These are phyloP conservation scores for Calliopsis andreniformis DNA, from an alignment of 1,140 invertebrate species.

Conservation along the genomic window DNA sequence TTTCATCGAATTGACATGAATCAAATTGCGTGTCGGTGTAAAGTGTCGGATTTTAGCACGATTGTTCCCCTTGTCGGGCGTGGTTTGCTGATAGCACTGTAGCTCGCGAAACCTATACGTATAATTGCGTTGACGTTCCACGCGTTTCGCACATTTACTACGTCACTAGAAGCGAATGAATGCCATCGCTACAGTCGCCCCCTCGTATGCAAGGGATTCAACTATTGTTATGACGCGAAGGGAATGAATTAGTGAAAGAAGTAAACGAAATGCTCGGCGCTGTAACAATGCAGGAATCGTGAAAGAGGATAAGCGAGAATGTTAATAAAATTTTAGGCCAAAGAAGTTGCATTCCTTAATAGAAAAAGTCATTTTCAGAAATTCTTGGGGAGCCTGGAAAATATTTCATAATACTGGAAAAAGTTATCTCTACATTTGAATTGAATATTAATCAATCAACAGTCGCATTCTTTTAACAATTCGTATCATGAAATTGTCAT, in stretches of 20 bases:
- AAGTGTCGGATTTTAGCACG: conserved; percentile 33
- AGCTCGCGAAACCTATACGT: conserved; percentile 33
- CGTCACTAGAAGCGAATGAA: conserved; percentile 7
- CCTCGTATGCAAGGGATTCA: conserved; percentile 5
- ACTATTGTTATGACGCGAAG: background rate
- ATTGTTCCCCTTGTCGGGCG: conserved; percentile 26
- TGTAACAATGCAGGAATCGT: background rate
- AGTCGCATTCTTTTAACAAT: too few relatives aligned
- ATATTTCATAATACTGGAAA: too few relatives aligned
- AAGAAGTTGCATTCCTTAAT: too few relatives aligned
- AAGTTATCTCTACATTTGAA: too few relatives aligned
- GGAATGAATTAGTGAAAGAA: background rate
- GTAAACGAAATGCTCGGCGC: background rate
- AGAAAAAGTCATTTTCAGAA: too few relatives aligned
- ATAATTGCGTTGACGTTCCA: conserved; percentile 41
- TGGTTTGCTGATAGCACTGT: conserved; percentile 30
- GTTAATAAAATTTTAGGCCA: too few relatives aligned
- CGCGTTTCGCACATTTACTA: conserved; percentile 13
- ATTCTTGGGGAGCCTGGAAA: too few relatives aligned
- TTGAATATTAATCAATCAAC: too few relatives aligned
- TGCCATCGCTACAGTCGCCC: background rate
- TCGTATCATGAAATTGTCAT: too few relatives aligned
- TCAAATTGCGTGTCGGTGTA: background rate
- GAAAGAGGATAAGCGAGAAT: too few relatives aligned
- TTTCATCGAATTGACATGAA: conserved; percentile 23